phyloP scores from a whole-genome alignment of 2,888 invertebrate genomes.

The Parochlus steinenii region DNA sequence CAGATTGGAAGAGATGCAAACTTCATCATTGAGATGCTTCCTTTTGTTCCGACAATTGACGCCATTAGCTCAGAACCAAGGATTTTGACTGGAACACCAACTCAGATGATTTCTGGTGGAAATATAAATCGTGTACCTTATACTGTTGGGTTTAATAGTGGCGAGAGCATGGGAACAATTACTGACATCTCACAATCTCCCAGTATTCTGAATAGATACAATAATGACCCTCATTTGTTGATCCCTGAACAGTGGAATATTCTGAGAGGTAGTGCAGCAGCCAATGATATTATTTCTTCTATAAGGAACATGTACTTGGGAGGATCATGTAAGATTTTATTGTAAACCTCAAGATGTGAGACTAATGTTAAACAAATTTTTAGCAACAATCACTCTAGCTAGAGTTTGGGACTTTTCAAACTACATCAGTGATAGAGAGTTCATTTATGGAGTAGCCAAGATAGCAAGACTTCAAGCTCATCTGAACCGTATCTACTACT shows the following conservation, averaged over 20 bases:
- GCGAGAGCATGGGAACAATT: slow-evolving; percentile 5
- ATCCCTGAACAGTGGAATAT: slow-evolving; percentile 11
- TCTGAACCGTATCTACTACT: slow-evolving; percentile 8
- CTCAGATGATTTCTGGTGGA: background rate
- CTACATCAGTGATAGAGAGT: slow-evolving; percentile 10
- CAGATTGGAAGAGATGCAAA: background rate
- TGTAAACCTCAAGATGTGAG: no score
- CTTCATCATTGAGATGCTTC: background rate
- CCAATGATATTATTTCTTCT: slow-evolving; percentile 1
- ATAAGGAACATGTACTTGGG: slow-evolving; percentile 9
- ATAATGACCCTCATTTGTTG: slow-evolving; percentile 7
- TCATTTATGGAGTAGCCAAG: slow-evolving; percentile 9
- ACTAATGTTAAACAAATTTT: no score
- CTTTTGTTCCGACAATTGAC: slow-evolving; percentile 10
- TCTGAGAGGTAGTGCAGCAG: background rate
- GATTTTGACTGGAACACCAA: slow-evolving; percentile 2
- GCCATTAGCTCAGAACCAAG: background rate
- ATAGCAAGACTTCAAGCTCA: background rate
- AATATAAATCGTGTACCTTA: slow-evolving; percentile 6
- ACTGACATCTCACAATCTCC: background rate
- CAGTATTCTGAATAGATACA: slow-evolving; percentile 2
- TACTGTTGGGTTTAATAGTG: slow-evolving; percentile 9
- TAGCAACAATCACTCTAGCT: background rate
- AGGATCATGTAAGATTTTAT: background rate
- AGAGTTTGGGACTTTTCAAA: background rate